Conservation (phyloP, 2,113 vertebrate genomes). For the Pan troglodytes region NHGRI_mPanTro3-v2.1_pri NC_072401.2:17332001-17332500, state of each 20-base stretch:
- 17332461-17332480: background rate
- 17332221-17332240: background rate
- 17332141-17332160: background rate
- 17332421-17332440: background rate
- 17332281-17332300: background rate
- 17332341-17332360: background rate
- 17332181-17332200: background rate
- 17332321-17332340: background rate
- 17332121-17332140: background rate
- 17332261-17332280: background rate
- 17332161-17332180: background rate
- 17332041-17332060: conserved; percentile 43
- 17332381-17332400: background rate
- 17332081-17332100: background rate
- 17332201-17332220: background rate
- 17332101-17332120: background rate
- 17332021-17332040: background rate
- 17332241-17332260: background rate
- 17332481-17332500: background rate
- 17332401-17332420: background rate
- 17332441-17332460: background rate
- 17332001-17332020: conserved; percentile 56
- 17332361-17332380: background rate
- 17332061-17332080: background rate
- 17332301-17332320: background rate